Evolutionary conservation across 2,888 invertebrate species (phyloP).

Genomic region (Scaptomyza reducta): DNA sequence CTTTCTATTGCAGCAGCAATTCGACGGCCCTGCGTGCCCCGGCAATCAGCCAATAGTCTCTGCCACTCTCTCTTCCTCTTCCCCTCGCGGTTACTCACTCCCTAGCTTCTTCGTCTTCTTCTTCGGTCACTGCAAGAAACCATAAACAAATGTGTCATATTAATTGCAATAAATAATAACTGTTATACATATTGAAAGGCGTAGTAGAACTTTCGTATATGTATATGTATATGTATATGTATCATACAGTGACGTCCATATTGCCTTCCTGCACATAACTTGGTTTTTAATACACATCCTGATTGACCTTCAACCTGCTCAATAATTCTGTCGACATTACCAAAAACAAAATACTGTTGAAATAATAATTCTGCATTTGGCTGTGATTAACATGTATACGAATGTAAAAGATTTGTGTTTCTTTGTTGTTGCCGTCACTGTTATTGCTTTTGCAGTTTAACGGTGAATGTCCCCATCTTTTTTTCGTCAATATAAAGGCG

Average conservation of each 20-base stretch:
- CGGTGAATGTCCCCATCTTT: constrained; percentile 27
- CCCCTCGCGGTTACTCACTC: not conserved
- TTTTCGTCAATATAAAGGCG: constrained; percentile 15
- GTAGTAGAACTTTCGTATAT: not conserved
- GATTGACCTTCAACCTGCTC: constrained; percentile 48
- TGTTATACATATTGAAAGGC: not conserved
- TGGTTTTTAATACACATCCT: constrained; percentile 3
- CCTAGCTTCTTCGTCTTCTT: constrained; percentile 3
- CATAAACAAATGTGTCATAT: constrained; percentile 20
- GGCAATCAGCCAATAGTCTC: constrained; percentile 11
- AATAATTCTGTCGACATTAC: constrained; percentile 36
- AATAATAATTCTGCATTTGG: constrained; percentile 40
- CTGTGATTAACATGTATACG: constrained; percentile 42
- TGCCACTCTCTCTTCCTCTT: not conserved
- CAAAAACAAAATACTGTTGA: constrained; percentile 14
- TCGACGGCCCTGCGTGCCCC: constrained; percentile 17
- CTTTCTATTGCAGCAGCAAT: constrained; percentile 21
- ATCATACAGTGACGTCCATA: no score
- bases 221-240: no score
- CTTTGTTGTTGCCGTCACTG: constrained; percentile 25
- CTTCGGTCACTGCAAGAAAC: constrained; percentile 37
- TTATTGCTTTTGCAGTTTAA: constrained; percentile 23
- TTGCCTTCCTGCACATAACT: not conserved
- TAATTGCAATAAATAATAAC: constrained; percentile 1
- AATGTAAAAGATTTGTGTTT: constrained; percentile 18